Evolutionary conservation across 1,140 invertebrate species (phyloP), one percentile per base, ranked within the genome.

Genomic region (Drosophila repletoides): DNA sequence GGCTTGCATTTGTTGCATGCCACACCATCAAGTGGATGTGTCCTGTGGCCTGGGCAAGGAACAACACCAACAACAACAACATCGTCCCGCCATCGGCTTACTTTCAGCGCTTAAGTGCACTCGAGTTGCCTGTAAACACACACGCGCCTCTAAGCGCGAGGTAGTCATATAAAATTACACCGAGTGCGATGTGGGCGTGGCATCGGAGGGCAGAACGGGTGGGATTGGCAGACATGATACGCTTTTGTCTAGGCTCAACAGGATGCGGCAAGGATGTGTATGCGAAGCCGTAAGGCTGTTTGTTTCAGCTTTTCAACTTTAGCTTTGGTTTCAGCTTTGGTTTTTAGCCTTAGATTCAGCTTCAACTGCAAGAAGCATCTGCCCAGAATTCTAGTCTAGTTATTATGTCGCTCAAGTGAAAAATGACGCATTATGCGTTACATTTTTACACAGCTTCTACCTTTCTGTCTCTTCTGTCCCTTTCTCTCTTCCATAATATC

Each of bases 61-160:
- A 3, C 55, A 52, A n/a, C 29, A 17, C 3, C 15, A 41, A 12
- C 40, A 24, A 19, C 46, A 46, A 10, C 55, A 55, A 9, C 40
- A 59, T 22, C 43, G 55, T 59, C 41, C 41, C 40, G 41, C 55
- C 56, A 56, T 56, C 52, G 21, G 58, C 70, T 76, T 66, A 71
- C 58, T 58, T 61, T 33, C 40, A 72, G 70, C 65, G 79, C 79
- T 79, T 84, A 83, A 84, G 79, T 84, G 79, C 79, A 83, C 79
- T 83, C 71, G 65, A 84, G 79, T 74, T 83, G 60, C 56, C 73
- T 83, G 79, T 83, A 83, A 84, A 83, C 77, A 83, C 63, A 84
- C 69, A 77, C 73, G 40, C 65, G 60, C 55, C 49, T 45, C 58
- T 28, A 67, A 60, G 46, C 64, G 56, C 56, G 56, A 61, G 58